phyloP scores from a whole-genome alignment of 2,888 invertebrate species.

The Polydesmus complanatus region DNA sequence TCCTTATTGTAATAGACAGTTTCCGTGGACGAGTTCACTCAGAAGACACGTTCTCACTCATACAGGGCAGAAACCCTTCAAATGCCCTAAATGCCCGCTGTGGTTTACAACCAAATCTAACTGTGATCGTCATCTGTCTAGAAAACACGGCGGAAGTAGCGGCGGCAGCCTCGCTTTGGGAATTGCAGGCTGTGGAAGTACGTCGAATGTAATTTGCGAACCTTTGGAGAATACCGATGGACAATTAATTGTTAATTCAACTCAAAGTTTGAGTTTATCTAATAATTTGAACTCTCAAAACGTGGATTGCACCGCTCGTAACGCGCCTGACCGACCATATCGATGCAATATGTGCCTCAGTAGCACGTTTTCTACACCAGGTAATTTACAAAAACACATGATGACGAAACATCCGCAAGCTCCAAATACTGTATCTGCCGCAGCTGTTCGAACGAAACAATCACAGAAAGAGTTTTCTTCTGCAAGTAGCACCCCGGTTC shows the following conservation, averaged over 20 bases:
- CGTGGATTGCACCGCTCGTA: conserved; percentile 32
- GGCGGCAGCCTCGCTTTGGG: not conserved
- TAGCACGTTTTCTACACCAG: conserved; percentile 64
- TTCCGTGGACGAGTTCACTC: conserved; percentile 92
- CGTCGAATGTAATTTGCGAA: no score
- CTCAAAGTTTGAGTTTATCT: not conserved
- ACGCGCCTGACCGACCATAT: conserved; percentile 60
- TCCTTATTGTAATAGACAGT: conserved; percentile 82
- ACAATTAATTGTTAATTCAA: not conserved
- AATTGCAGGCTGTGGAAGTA: no score
- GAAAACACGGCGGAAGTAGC: conserved; percentile 60
- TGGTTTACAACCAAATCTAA: conserved; percentile 95
- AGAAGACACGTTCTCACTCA: conserved; percentile 90
- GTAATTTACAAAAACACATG: conserved; percentile 64
- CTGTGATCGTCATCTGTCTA: conserved; percentile 80
- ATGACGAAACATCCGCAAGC: conserved; percentile 3
- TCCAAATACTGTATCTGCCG: not conserved
- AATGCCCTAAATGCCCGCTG: conserved; percentile 81
- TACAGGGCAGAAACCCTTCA: conserved; percentile 89
- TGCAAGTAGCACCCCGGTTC: not conserved
- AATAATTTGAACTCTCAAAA: not conserved
- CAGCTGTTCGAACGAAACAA: not conserved
- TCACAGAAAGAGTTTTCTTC: not conserved
- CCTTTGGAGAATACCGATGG: not conserved
- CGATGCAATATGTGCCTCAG: conserved; percentile 68